Conservation (phyloP, 2,888 invertebrate genomes). For the Eustalomyia histrio region DNA sequence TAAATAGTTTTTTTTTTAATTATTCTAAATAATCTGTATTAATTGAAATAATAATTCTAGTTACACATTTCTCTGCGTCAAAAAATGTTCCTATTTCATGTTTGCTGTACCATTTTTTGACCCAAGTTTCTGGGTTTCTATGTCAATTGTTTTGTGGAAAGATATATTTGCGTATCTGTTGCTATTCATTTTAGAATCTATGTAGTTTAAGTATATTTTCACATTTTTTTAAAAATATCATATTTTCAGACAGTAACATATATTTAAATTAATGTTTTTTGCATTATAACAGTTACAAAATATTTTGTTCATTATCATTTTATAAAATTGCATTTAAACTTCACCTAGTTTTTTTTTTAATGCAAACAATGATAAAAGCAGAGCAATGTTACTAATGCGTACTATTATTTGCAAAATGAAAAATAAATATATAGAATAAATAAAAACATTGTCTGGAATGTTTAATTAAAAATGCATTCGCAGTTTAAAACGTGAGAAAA, state of each 20-base stretch:
- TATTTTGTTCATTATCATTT: not conserved
- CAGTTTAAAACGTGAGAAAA: conserved; percentile 17
- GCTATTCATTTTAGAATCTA: conserved; percentile 7
- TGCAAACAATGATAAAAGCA: not conserved
- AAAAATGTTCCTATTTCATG: not conserved
- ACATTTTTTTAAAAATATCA: conserved; percentile 17
- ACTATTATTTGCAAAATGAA: not conserved
- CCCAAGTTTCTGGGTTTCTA: conserved; percentile 33
- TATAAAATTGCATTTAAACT: conserved; percentile 26
- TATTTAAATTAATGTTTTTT: not conserved
- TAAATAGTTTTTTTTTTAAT: too few species aligned
- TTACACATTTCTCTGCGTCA: not conserved
- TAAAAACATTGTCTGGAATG: conserved; percentile 11
- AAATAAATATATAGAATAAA: not conserved
- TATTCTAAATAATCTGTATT: too few species aligned
- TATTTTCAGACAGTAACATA: too few species aligned
- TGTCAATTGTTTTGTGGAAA: conserved; percentile 20
- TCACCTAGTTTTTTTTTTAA: conserved; percentile 36
- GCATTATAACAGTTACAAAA: conserved; percentile 27
- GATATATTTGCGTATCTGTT: conserved; percentile 39
- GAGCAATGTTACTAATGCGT: conserved; percentile 24
- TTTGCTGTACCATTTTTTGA: conserved; percentile 14
- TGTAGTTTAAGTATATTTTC: conserved; percentile 48
- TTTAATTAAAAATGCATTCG: not conserved
- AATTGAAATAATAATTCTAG: too few species aligned